Percentiles rank a stretch among this genome's conserved stretches.
These are phyloP conservation scores for Lasioglossum villosulum DNA, from an alignment of 2,888 invertebrate genomes.

Conservation along the genomic window DNA sequence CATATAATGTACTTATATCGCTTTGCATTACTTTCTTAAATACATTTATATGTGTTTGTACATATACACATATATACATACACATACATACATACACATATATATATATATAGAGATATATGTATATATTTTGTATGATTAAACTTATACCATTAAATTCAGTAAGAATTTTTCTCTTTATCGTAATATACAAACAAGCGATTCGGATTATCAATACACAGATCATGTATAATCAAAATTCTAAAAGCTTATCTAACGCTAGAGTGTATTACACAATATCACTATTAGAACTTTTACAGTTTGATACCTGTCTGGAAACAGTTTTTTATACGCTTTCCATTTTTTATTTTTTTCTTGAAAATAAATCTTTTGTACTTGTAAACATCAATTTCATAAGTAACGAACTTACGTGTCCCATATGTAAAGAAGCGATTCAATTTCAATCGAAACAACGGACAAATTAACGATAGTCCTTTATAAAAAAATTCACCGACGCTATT, in stretches of 20 bases:
- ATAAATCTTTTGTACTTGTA: slow-evolving; percentile 58
- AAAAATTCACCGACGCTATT: slow-evolving; percentile 65
- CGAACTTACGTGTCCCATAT: slow-evolving; percentile 43
- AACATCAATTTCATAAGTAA: slow-evolving; percentile 49
- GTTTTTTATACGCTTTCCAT: slow-evolving; percentile 53
- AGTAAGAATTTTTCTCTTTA: slow-evolving; percentile 66
- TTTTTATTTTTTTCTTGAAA: slow-evolving; percentile 33
- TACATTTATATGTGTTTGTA: slow-evolving; percentile 59
- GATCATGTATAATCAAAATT: slow-evolving; percentile 72
- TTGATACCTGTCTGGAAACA: slow-evolving; percentile 65
- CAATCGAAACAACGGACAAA: slow-evolving; percentile 59
- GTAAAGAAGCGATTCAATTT: slow-evolving; percentile 44
- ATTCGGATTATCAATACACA: slow-evolving; percentile 66
- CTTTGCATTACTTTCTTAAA: slow-evolving; percentile 67
- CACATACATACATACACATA: slow-evolving; percentile 52
- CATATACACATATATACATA: slow-evolving; percentile 51
- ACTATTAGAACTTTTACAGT: slow-evolving; percentile 66
- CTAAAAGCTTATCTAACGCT: slow-evolving; percentile 70
- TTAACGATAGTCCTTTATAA: slow-evolving; percentile 49
- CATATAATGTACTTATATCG: slow-evolving; percentile 62
- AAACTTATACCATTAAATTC: slow-evolving; percentile 56
- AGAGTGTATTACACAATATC: slow-evolving; percentile 68
- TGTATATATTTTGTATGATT: slow-evolving; percentile 53
- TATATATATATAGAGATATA: slow-evolving; percentile 47
- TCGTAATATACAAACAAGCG: slow-evolving; percentile 78